A percentile compares a stretch with the other conserved stretches of the same genome.
Evolutionary conservation across 2,888 invertebrate genomes (phyloP).

Genomic region (Patella depressa): DNA sequence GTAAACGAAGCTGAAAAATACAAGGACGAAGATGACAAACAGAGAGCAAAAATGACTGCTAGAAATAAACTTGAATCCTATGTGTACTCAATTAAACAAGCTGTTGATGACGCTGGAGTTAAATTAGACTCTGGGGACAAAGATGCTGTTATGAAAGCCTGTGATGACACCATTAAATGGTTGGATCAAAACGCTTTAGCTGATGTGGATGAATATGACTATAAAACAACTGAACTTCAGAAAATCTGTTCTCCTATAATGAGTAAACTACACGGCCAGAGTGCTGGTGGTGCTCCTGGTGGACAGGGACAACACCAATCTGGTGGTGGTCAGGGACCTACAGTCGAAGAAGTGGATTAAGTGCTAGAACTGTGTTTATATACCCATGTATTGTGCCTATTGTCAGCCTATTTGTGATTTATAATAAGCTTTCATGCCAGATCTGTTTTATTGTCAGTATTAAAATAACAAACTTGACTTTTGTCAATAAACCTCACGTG

Average conservation of each 20-base stretch:
- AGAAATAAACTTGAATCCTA: slow-evolving; percentile 57
- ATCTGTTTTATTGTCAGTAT: too few relatives aligned
- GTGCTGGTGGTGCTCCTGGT: neutral
- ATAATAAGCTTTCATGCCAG: too few relatives aligned
- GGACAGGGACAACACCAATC: neutral
- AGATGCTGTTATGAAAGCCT: slow-evolving; percentile 74
- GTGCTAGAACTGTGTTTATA: neutral
- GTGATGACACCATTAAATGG: slow-evolving; percentile 81
- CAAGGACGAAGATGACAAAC: slow-evolving; percentile 62
- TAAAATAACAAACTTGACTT: too few relatives aligned
- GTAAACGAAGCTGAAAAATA: slow-evolving; percentile 62
- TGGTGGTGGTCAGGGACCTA: slow-evolving; percentile 68
- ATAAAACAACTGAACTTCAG: slow-evolving; percentile 83
- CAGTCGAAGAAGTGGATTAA: slow-evolving; percentile 77
- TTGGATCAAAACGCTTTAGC: slow-evolving; percentile 85
- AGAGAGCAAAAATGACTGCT: slow-evolving; percentile 55
- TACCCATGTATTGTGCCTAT: too few relatives aligned
- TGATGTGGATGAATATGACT: slow-evolving; percentile 81
- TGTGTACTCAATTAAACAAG: slow-evolving; percentile 71
- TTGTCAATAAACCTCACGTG: too few relatives aligned
- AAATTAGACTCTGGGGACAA: slow-evolving; percentile 79
- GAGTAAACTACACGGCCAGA: slow-evolving; percentile 72
- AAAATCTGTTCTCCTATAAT: slow-evolving; percentile 83
- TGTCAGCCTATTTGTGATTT: too few relatives aligned
- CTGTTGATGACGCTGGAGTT: slow-evolving; percentile 74